Evolutionary conservation across 2,797 vertebrate genomes (phyloP).

Genomic region (Tachyglossus aculeatus): DNA sequence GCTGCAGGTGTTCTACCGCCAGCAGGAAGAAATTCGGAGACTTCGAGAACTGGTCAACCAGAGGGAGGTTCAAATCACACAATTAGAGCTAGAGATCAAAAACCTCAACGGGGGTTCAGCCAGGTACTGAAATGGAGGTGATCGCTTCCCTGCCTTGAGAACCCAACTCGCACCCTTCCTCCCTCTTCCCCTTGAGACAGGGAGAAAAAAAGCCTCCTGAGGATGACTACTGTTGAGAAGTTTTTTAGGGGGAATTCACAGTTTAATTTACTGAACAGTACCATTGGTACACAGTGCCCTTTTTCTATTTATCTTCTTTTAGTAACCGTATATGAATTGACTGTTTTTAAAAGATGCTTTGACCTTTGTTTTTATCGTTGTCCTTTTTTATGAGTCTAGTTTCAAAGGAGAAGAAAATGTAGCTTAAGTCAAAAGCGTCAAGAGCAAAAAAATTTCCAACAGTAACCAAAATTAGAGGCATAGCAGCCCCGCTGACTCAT

Average conservation of each 20-base stretch:
- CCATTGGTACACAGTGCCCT: conserved; percentile 52
- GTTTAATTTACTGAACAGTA: conserved; percentile 47
- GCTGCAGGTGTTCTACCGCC: conserved; percentile 88
- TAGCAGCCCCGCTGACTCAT: too few species aligned
- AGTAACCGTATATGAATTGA: conserved; percentile 26
- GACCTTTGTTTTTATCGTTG: conserved; percentile 16
- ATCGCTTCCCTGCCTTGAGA: conserved; percentile 46
- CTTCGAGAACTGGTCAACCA: conserved; percentile 85
- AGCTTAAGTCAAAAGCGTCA: not conserved
- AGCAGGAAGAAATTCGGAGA: conserved; percentile 93
- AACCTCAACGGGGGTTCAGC: conserved; percentile 75
- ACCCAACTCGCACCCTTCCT: conserved; percentile 16
- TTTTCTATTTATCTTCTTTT: conserved; percentile 55
- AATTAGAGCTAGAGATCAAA: conserved; percentile 90
- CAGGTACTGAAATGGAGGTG: conserved; percentile 67
- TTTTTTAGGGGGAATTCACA: conserved; percentile 55
- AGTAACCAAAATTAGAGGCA: conserved; percentile 2
- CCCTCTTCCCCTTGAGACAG: too few species aligned
- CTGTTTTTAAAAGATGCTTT: conserved; percentile 24
- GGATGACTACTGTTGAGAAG: conserved; percentile 42
- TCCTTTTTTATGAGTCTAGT: conserved; percentile 11
- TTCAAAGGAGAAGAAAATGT: not conserved
- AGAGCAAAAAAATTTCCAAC: not conserved
- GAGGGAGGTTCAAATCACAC: conserved; percentile 86
- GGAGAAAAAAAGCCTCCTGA: conserved; percentile 15